phyloP scores from a whole-genome alignment of 2,888 invertebrate genomes.

The Synergus japonicus region DNA sequence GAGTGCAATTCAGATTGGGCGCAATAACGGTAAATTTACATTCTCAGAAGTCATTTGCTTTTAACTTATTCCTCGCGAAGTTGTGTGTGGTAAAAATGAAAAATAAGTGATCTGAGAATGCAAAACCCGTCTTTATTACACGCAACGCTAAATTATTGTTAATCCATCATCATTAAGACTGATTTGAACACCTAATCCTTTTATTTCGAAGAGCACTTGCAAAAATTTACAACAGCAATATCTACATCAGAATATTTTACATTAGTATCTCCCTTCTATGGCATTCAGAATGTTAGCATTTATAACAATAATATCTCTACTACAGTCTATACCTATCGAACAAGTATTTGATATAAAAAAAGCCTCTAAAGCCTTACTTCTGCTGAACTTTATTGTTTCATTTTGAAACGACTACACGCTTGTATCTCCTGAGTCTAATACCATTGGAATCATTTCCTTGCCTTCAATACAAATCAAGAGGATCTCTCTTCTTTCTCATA shows the following conservation, averaged over 20 bases:
- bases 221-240: background rate
- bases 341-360: background rate
- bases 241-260: background rate
- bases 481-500: conserved; percentile 10
- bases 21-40: background rate
- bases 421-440: background rate
- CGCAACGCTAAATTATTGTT: background rate
- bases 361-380: background rate
- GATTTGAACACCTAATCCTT: too few species aligned
- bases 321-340: background rate
- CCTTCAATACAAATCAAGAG: conserved; percentile 15
- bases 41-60: background rate
- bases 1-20: background rate
- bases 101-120: background rate
- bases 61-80: background rate
- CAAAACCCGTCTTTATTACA: background rate
- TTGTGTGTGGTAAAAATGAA: background rate
- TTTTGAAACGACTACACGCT: conserved; percentile 7
- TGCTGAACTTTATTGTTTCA: conserved; percentile 9
- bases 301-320: conserved; percentile 3
- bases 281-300: background rate
- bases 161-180: background rate
- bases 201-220: background rate
- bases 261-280: background rate
- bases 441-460: conserved; percentile 17